A percentile compares a stretch with the other conserved stretches of the same genome.
Evolutionary conservation across 2,113 vertebrate genomes (phyloP).

Genomic region (Hippotragus niger): DNA sequence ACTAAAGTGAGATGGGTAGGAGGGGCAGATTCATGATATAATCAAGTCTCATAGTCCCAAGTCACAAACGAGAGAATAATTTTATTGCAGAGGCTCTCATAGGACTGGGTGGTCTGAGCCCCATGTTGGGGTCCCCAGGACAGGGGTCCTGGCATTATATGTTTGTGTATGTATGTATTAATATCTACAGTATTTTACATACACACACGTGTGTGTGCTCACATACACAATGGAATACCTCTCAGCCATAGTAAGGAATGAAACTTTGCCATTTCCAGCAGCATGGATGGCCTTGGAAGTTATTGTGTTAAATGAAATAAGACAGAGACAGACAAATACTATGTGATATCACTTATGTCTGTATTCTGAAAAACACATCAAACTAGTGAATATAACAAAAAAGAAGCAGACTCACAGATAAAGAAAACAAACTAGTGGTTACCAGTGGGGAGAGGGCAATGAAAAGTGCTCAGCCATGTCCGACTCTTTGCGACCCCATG

Average conservation of each 20-base stretch:
- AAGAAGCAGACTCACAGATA: neutral
- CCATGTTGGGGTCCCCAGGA: neutral
- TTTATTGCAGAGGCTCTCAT: neutral
- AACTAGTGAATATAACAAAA: neutral
- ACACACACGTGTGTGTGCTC: neutral
- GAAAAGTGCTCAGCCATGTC: neutral
- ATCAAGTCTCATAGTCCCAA: neutral
- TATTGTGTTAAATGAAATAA: neutral
- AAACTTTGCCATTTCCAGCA: neutral
- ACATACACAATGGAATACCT: neutral
- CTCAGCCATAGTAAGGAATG: neutral
- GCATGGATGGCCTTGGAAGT: neutral
- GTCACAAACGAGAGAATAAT: neutral
- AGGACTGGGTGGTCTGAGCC: neutral
- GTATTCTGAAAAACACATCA: neutral
- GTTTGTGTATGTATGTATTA: neutral
- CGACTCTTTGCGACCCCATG: neutral
- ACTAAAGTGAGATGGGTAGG: neutral
- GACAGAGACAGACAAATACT: neutral
- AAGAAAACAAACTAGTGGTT: neutral
- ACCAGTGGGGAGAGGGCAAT: neutral
- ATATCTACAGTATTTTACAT: neutral
- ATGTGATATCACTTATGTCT: neutral
- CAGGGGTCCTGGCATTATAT: neutral
- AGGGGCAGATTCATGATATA: neutral